Percentiles rank a stretch among this genome's conserved stretches.
Conservation (phyloP, 1,140 invertebrate genomes). For the Diprion similis region DNA sequence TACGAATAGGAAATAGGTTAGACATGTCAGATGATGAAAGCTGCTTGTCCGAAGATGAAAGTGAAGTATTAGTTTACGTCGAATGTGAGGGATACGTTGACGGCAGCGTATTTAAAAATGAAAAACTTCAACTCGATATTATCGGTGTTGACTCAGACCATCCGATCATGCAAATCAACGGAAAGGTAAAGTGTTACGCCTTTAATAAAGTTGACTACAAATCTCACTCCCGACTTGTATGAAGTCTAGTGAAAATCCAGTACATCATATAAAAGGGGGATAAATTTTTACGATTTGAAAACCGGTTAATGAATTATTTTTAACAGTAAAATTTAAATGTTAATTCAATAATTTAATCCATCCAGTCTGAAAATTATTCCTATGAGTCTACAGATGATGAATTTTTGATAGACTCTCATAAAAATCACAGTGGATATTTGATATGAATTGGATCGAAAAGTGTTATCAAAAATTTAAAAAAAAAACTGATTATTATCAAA, state of each 20-base stretch:
- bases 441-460: no score
- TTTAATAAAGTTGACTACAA: no score
- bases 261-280: no score
- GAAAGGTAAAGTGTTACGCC: conserved; percentile 46
- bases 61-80: conserved; percentile 56
- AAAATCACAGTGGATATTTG: no score
- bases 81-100: conserved; percentile 52
- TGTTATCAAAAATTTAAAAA: no score
- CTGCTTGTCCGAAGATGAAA: conserved; percentile 42
- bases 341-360: conserved; percentile 15
- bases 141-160: conserved; percentile 63
- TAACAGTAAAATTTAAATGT: background rate
- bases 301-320: no score
- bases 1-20: background rate
- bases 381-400: no score
- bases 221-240: no score
- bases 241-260: no score
- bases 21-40: conserved; percentile 31
- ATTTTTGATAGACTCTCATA: no score
- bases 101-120: conserved; percentile 42
- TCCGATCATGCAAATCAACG: conserved; percentile 64
- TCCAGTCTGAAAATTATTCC: background rate
- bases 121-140: conserved; percentile 56
- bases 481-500: no score
- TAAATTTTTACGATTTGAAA: no score